Base-by-base conservation (phyloP, 2,888 invertebrate genomes). In the Leucoma salicis region DNA sequence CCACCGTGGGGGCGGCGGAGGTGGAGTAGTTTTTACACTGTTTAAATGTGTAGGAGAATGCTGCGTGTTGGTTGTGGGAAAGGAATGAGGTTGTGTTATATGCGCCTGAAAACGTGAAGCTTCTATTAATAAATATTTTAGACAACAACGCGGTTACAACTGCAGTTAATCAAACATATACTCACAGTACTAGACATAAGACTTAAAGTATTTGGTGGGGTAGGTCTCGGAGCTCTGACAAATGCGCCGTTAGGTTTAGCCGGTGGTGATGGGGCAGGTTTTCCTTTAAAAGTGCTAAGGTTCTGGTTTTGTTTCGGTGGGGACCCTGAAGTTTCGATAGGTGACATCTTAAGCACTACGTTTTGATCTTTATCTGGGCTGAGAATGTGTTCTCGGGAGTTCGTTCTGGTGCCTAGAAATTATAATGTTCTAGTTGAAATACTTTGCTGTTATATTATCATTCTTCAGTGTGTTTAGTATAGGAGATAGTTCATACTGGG, bases 1-100 rank as follows among this genome's bases (percentile, higher is more conserved):
- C 95, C 96, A 96, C 64, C 96, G 90, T 10, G 96, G 94, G 0
- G 96, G 96, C 0, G 96, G 96, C 0, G 95, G 95, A 4, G 96
- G 96, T 1, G 96, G 96, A 21, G 94, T 94, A 33, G 83, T 91
- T 74, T 89, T 89, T 33, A 76, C 65, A 49, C 62, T 75, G 46
- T 67, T 75, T 52, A 73, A 43, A 53, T 70, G 82, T 48, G 78
- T 86, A 55, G 86, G 88, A 55, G 88, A 89, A 52, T 80, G 78
- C 66, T 78, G 82, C 39, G 75, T 74, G 57, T 78, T 82, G 57
- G 77, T 67, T 38, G 78, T 80, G 32, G 86, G 89, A 66, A 88
- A 89, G 67, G 89, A 78, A 59, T 90, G 90, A 60, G 90, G 90
- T 59, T 89, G 89, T 72, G 90, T 90, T 84, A 90, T 89, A 76